These are phyloP conservation scores for Zeugodacus cucurbitae DNA, from an alignment of 1,140 invertebrate species.

Conservation along the genomic window DNA sequence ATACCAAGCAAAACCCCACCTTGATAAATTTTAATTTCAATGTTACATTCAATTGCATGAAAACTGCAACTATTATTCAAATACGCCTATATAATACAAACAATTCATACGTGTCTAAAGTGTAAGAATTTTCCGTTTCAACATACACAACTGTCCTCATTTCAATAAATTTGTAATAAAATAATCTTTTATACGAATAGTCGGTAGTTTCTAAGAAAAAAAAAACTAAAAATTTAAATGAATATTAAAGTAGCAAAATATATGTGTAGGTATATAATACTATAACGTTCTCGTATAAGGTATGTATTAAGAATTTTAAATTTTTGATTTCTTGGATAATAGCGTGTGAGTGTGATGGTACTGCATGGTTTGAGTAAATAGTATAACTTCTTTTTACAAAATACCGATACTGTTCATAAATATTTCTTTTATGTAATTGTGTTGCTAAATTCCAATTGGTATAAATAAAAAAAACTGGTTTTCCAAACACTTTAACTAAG, in stretches of 20 bases:
- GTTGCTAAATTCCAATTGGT: not conserved
- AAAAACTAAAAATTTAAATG: not conserved
- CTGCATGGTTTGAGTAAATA: not conserved
- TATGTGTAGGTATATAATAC: conserved; percentile 1
- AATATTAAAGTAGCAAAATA: conserved; percentile 13
- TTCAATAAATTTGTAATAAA: conserved; percentile 1
- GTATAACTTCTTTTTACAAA: not conserved
- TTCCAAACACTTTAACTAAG: not conserved
- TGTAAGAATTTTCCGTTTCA: not conserved
- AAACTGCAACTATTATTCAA: not conserved
- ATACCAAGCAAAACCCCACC: not conserved
- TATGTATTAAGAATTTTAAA: not conserved
- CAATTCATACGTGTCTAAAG: not conserved
- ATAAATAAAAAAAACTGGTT: not conserved
- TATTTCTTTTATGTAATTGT: too few relatives aligned
- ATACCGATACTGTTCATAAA: too few relatives aligned
- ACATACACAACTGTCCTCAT: not conserved
- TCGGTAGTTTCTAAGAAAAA: not conserved
- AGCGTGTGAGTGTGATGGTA: not conserved
- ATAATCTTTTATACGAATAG: not conserved
- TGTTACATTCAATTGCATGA: not conserved
- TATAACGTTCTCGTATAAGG: conserved; percentile 8
- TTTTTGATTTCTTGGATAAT: not conserved
- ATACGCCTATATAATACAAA: not conserved
- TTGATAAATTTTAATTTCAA: not conserved